Evolutionary conservation across 2,888 invertebrate genomes (phyloP).

Genomic region (Dione vanillae): DNA sequence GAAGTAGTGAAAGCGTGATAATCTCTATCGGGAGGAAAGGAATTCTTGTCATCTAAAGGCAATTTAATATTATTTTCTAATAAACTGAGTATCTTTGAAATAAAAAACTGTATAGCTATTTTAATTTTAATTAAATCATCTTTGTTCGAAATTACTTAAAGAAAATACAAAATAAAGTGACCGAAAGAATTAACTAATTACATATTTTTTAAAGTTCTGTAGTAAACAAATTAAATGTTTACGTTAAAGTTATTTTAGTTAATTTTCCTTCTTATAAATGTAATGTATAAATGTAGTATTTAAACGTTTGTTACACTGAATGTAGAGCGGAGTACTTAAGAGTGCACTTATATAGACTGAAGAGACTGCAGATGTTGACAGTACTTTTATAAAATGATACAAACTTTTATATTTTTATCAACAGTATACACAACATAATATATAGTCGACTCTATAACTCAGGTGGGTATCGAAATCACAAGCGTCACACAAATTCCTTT

Average conservation of each 20-base stretch:
- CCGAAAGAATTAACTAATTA: too few species aligned
- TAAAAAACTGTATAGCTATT: too few species aligned
- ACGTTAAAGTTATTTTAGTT: not conserved
- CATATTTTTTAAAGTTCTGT: not conserved
- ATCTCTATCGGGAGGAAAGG: not conserved
- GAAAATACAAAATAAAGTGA: too few species aligned
- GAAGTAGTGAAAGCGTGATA: not conserved
- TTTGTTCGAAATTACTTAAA: too few species aligned
- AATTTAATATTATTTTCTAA: not conserved
- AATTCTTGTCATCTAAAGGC: not conserved
- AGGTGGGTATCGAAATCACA: too few species aligned
- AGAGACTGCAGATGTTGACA: slow-evolving; percentile 15
- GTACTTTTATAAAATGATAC: slow-evolving; percentile 10
- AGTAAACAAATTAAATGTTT: not conserved
- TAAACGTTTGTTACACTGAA: not conserved
- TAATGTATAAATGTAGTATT: slow-evolving; percentile 6
- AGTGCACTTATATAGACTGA: slow-evolving; percentile 1
- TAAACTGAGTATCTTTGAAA: not conserved
- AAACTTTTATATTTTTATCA: slow-evolving; percentile 1
- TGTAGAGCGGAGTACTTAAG: not conserved
- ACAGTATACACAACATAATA: not conserved
- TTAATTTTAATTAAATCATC: too few species aligned
- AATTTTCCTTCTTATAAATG: not conserved
- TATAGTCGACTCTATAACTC: too few species aligned
- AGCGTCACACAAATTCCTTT: too few species aligned